These are phyloP conservation scores for Heliocidaris erythrogramma DNA, from an alignment of 35 echinoderm and acorn worm genomes.

Conservation along the genomic window DNA sequence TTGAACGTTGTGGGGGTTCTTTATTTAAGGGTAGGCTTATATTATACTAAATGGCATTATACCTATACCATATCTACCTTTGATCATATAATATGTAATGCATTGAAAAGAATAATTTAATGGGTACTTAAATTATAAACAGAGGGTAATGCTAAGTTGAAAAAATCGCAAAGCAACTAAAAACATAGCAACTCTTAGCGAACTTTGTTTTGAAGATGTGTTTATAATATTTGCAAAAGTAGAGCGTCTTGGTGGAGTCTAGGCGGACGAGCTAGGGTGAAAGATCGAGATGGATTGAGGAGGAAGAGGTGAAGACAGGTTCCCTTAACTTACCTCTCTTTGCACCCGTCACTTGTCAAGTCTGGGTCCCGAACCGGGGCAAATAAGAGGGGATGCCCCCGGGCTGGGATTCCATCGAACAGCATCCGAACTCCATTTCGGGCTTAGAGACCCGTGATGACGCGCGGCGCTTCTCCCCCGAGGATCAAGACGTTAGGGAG, in stretches of 20 bases:
- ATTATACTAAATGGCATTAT: too few relatives aligned
- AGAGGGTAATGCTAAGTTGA: neutral
- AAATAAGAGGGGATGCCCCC: slow-evolving; percentile 32
- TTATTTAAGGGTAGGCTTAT: too few relatives aligned
- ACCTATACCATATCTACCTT: too few relatives aligned
- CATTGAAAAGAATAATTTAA: neutral
- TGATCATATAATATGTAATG: too few relatives aligned
- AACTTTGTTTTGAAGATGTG: neutral
- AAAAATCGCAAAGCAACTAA: neutral
- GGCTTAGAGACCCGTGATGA: slow-evolving; percentile 27
- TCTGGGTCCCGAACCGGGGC: slow-evolving; percentile 39
- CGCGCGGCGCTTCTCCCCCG: neutral
- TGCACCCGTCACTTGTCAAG: slow-evolving; percentile 52
- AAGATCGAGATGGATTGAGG: slow-evolving; percentile 42
- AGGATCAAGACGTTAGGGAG: neutral
- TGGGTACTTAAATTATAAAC: too few relatives aligned
- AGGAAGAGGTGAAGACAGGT: slow-evolving; percentile 44
- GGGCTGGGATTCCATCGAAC: slow-evolving; percentile 27
- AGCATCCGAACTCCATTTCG: slow-evolving; percentile 47
- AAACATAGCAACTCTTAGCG: neutral
- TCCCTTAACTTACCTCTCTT: slow-evolving; percentile 34
- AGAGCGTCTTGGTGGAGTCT: neutral
- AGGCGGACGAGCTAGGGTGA: neutral
- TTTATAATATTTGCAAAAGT: neutral
- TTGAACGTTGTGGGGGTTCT: too few relatives aligned